Conservation (phyloP, 2,888 invertebrate genomes). For the Panorpa germanica region DNA sequence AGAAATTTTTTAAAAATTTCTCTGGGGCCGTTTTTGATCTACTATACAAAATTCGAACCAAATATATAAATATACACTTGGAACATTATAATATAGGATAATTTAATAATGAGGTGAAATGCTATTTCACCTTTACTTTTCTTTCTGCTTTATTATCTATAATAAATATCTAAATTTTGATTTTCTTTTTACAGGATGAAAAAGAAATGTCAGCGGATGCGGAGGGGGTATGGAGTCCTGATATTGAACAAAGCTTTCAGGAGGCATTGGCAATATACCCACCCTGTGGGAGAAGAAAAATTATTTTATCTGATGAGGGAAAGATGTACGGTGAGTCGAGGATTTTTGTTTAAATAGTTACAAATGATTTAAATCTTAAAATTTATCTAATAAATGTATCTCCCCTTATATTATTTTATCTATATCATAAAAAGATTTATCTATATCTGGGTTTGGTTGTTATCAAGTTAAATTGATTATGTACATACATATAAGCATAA, state of each 20-base stretch:
- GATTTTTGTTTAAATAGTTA: conserved; percentile 4
- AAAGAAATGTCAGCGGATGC: conserved; percentile 92
- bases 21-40: background rate
- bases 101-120: too few species aligned
- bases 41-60: background rate
- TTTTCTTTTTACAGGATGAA: conserved; percentile 39
- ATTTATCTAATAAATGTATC: too few species aligned
- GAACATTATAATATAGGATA: background rate
- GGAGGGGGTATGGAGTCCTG: conserved; percentile 99
- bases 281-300: conserved; percentile 97
- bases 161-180: background rate
- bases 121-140: too few species aligned
- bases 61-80: background rate
- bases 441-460: too few species aligned
- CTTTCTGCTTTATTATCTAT: background rate
- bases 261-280: conserved; percentile 99
- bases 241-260: conserved; percentile 99
- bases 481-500: too few species aligned
- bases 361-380: too few species aligned
- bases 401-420: too few species aligned
- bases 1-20: background rate
- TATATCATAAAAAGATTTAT: too few species aligned
- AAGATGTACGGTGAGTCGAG: conserved; percentile 99
- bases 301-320: conserved; percentile 98
- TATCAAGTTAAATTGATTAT: too few species aligned